Percentiles rank a stretch among this genome's conserved stretches.
phyloP scores from a whole-genome alignment of 2,888 invertebrate genomes.

The Thymelicus acteon region DNA sequence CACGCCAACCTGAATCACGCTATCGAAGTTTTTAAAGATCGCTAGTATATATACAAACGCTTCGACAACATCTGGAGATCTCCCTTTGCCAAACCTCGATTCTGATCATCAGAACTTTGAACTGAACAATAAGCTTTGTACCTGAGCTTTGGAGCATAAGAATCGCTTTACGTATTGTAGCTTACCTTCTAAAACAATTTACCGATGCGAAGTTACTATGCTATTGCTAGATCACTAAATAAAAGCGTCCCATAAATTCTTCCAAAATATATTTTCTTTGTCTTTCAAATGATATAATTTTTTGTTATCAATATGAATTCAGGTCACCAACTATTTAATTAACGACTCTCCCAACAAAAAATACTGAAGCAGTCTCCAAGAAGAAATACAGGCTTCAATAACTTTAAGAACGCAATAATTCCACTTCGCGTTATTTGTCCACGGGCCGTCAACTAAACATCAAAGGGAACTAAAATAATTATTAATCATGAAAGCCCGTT shows the following conservation, averaged over 20 bases:
- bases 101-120: no score
- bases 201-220: no score
- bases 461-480: slow-evolving; percentile 30
- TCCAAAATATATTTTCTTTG: background rate
- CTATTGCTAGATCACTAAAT: no score
- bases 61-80: no score
- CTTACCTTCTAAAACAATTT: no score
- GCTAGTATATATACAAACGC: no score
- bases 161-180: no score
- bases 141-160: no score
- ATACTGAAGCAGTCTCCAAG: background rate
- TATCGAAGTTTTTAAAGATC: no score
- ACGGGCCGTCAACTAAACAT: slow-evolving; percentile 23
- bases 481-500: slow-evolving; percentile 23
- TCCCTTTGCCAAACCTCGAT: no score
- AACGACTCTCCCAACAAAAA: slow-evolving; percentile 3
- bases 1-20: no score
- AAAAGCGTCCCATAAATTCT: background rate
- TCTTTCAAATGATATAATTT: background rate
- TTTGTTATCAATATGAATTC: background rate
- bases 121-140: no score
- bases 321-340: slow-evolving; percentile 5
- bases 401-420: slow-evolving; percentile 18
- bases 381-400: slow-evolving; percentile 7
- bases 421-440: slow-evolving; percentile 20